Conservation (phyloP, 2,888 invertebrate genomes). For the Polyploca ridens region DNA sequence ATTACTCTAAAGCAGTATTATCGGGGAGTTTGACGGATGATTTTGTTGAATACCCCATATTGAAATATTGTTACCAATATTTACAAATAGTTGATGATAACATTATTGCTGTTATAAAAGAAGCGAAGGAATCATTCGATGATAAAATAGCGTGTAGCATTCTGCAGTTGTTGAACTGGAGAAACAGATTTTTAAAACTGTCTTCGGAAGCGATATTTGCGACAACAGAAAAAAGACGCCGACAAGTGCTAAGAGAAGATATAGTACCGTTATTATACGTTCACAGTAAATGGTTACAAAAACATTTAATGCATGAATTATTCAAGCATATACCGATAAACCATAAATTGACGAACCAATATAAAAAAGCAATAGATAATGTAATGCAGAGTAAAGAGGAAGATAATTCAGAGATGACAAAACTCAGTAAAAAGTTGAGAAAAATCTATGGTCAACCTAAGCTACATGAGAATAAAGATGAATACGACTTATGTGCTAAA, state of each 20-base stretch:
- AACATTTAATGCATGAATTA: slow-evolving; percentile 80
- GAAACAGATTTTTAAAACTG: slow-evolving; percentile 72
- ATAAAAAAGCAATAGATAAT: slow-evolving; percentile 36
- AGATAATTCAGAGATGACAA: slow-evolving; percentile 53
- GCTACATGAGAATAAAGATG: slow-evolving; percentile 55
- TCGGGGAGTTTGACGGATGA: slow-evolving; percentile 73
- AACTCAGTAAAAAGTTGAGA: slow-evolving; percentile 69
- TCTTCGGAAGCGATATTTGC: slow-evolving; percentile 66
- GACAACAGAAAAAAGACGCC: slow-evolving; percentile 54
- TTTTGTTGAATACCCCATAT: slow-evolving; percentile 80
- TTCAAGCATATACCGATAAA: slow-evolving; percentile 46
- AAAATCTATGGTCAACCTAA: slow-evolving; percentile 72
- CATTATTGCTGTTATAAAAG: slow-evolving; percentile 63
- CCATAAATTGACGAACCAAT: slow-evolving; percentile 35
- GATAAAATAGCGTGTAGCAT: slow-evolving; percentile 67
- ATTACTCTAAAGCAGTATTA: slow-evolving; percentile 78
- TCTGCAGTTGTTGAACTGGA: slow-evolving; percentile 82
- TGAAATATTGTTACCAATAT: slow-evolving; percentile 80
- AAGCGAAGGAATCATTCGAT: slow-evolving; percentile 50
- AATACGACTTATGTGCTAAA: slow-evolving; percentile 51
- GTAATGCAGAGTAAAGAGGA: slow-evolving; percentile 45
- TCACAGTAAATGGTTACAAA: slow-evolving; percentile 90
- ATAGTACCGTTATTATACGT: slow-evolving; percentile 86
- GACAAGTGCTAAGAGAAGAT: slow-evolving; percentile 73
- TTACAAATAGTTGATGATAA: slow-evolving; percentile 72